Base-by-base conservation (phyloP, 1,140 invertebrate species). In the Drosophila bipectinata region DNA sequence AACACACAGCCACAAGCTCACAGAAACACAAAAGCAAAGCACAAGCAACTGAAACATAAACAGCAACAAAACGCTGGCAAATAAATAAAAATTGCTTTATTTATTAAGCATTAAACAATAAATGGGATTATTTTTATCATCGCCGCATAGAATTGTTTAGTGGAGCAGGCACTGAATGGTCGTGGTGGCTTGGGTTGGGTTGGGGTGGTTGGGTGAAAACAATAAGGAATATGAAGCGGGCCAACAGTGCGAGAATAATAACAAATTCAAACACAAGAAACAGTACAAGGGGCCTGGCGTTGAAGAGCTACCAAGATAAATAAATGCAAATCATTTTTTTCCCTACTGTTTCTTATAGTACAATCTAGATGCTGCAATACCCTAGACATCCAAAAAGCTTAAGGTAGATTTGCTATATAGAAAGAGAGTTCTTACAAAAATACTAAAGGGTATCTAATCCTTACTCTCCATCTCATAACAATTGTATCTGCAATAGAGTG, bases 31-130 rank as follows among this genome's bases (percentile, higher is more conserved):
- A 54, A 44, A 37, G 49, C 10, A 45, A 37, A 34, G 57, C 37
- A n/a, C 32, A 12, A 71, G 12, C 58, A 55, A 62, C 55, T 59
- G 37, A 75, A 52, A 18, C 58, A 39, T 32, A 49, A 69, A 55
- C 64, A 48, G 32, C 66, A 69, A 79, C 67, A 79, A 77, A 79
- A 77, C 28, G 72, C 57, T 61, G 49, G 72, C 53, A 83, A 88
- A 88, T 88, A 88, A 88, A 88, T 88, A 88, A 88, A 83, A 88
- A 88, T 88, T 88, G 83, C 84, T 88, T 88, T 88, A 89, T 88
- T 89, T 89, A 88, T 88, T 88, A 89, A 89, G 84, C 84, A 88
- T 88, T 88, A 88, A 89, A 88, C 83, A 88, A 88, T 88, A 88
- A 88, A 88, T 89, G 83, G 79, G 68, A 88, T 88, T 88, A 88